Conservation (phyloP, 2,797 vertebrate genomes). For the Valencia hispanica region DNA sequence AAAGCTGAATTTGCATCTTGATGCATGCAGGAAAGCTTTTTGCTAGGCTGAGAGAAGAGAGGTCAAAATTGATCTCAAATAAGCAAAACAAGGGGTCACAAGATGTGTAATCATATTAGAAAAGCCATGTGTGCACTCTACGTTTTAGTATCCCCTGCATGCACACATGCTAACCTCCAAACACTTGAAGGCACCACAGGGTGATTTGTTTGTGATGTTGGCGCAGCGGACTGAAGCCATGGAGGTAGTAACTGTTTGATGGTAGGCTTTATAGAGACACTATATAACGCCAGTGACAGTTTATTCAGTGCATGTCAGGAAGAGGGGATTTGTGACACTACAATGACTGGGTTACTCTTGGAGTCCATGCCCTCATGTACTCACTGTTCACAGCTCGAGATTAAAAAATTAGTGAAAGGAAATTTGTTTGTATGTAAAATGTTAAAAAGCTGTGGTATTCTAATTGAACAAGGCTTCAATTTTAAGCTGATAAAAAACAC, state of each 20-base stretch:
- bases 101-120: slow-evolving; percentile 69
- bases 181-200: slow-evolving; percentile 30
- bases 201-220: slow-evolving; percentile 80
- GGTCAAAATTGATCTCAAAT: slow-evolving; percentile 64
- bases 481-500: slow-evolving; percentile 29
- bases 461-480: not conserved
- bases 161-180: slow-evolving; percentile 54
- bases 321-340: slow-evolving; percentile 73
- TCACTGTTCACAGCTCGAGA: slow-evolving; percentile 37
- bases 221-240: slow-evolving; percentile 75
- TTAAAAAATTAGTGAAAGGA: slow-evolving; percentile 39
- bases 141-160: slow-evolving; percentile 53
- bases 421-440: slow-evolving; percentile 64
- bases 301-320: slow-evolving; percentile 79
- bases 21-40: slow-evolving; percentile 53
- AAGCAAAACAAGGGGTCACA: slow-evolving; percentile 60
- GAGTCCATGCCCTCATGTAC: slow-evolving; percentile 56
- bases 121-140: slow-evolving; percentile 65
- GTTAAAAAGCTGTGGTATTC: slow-evolving; percentile 12
- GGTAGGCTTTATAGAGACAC: slow-evolving; percentile 79
- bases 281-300: slow-evolving; percentile 78
- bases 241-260: slow-evolving; percentile 80
- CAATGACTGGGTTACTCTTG: slow-evolving; percentile 64
- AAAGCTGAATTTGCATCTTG: slow-evolving; percentile 30
- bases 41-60: slow-evolving; percentile 41